phyloP scores from a whole-genome alignment of 2,113 vertebrate genomes.

The Forbesichthys papilliferus region DNA sequence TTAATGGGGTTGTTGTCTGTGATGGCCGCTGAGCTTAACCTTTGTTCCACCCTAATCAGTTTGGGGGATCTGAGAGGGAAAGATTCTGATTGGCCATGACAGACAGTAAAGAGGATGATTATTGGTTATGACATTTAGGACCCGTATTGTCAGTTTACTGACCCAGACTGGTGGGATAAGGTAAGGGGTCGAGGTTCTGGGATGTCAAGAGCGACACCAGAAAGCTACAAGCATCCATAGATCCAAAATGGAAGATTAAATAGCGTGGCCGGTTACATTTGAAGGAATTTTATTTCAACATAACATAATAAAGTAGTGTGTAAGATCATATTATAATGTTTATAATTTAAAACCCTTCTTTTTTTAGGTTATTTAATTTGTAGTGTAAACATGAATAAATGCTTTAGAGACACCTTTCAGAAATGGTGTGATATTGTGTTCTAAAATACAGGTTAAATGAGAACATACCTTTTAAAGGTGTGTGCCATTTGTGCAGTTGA shows the following conservation, averaged over 20 bases:
- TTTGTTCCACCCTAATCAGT: slow-evolving; percentile 57
- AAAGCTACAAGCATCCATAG: slow-evolving; percentile 1
- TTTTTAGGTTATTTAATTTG: no score
- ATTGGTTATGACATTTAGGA: slow-evolving; percentile 56
- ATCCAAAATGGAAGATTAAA: not conserved
- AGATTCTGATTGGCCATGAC: slow-evolving; percentile 51
- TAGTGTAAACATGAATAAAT: no score
- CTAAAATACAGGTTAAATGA: no score
- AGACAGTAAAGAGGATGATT: slow-evolving; percentile 50
- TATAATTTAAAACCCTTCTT: no score
- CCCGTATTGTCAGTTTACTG: slow-evolving; percentile 44
- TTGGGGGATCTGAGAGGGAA: slow-evolving; percentile 20
- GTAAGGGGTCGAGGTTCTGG: not conserved
- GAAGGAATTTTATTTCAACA: no score
- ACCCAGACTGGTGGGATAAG: slow-evolving; percentile 38
- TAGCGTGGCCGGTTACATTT: no score
- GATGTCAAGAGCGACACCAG: slow-evolving; percentile 12
- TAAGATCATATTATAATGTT: no score
- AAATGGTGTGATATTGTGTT: no score
- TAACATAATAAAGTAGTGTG: no score
- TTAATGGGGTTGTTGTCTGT: slow-evolving; percentile 38
- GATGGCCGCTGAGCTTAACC: slow-evolving; percentile 40
- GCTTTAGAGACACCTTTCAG: no score
- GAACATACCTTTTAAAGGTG: no score
- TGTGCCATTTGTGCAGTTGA: no score